Evolutionary conservation across 2,113 vertebrate genomes (phyloP).

Genomic region (human): DNA sequence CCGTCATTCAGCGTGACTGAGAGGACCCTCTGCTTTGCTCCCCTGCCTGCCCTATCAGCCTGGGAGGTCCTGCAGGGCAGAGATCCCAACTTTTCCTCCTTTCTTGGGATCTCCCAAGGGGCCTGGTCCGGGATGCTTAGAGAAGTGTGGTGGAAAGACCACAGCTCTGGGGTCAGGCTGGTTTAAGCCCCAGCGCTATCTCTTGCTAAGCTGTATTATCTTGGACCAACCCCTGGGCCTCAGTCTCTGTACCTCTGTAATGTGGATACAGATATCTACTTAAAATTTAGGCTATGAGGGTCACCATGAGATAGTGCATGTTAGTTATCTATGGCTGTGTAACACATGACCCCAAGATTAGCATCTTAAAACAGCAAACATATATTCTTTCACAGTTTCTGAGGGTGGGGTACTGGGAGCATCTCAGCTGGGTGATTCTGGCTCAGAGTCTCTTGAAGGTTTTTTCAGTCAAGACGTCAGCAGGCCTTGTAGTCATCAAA

Average conservation of each 20-base stretch:
- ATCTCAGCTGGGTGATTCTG: not conserved
- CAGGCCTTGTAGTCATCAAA: not conserved
- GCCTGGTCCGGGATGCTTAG: not conserved
- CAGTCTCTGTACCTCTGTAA: not conserved
- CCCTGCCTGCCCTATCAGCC: not conserved
- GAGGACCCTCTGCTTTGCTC: not conserved
- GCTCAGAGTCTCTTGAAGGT: not conserved
- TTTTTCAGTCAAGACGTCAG: not conserved
- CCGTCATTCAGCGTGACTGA: accelerated
- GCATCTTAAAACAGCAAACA: not conserved
- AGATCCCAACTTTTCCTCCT: not conserved
- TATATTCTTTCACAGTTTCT: not conserved
- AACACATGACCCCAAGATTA: not conserved
- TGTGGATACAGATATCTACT: not conserved
- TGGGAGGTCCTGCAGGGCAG: not conserved
- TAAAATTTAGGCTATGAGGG: not conserved
- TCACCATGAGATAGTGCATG: accelerated
- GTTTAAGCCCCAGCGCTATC: not conserved
- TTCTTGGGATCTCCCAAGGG: accelerated
- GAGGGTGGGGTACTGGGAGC: not conserved
- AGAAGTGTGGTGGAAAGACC: not conserved
- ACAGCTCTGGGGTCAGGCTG: not conserved
- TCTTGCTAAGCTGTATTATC: not conserved
- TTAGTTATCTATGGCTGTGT: not conserved
- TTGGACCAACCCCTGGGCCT: not conserved